Base-by-base conservation (phyloP, 2,888 invertebrate genomes). In the Plagiodera versicolora region DNA sequence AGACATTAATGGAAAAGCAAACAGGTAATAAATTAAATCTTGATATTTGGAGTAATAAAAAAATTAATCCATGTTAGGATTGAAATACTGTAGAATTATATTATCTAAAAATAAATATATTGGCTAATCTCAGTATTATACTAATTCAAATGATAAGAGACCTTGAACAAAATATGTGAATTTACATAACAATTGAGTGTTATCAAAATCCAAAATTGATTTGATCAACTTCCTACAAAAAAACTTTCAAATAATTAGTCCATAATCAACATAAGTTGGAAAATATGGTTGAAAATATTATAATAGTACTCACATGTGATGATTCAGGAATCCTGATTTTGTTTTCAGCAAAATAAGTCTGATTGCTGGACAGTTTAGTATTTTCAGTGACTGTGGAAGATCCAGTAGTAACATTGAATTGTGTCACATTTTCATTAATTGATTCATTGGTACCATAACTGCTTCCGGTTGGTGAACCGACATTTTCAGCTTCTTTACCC, bases 261-360 rank as follows among this genome's bases (percentile, higher is more conserved):
- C n/a, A n/a, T n/a, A n/a, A n/a, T n/a, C n/a, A n/a, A n/a, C n/a
- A n/a, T n/a, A n/a, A n/a, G n/a, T n/a, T n/a, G n/a, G n/a, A n/a
- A n/a, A n/a, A n/a, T n/a, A n/a, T n/a, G n/a, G n/a, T n/a, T n/a
- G n/a, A n/a, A n/a, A n/a, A n/a, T n/a, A n/a, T n/a, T n/a, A n/a
- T n/a, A n/a, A n/a, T n/a, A n/a, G n/a, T 20, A 64, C 66, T 65
- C 64, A 74, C 74, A 56, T 75, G 75, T 45, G 83, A 81, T 45
- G 79, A 74, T 63, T 87, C 84, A 16, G 88, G 88, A 72, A 88
- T 85, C 19, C 76, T 79, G 56, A 88, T 81, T 76, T 83, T 84
- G 70, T 87, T 81, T 69, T 88, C 87, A 2, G 85, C 83, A 71
- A 87, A 87, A 72, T 88, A 88, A 0, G 87, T 85, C 62, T 83